Conservation (phyloP, 2,888 invertebrate species). For the Gisinianus flammeolus region DNA sequence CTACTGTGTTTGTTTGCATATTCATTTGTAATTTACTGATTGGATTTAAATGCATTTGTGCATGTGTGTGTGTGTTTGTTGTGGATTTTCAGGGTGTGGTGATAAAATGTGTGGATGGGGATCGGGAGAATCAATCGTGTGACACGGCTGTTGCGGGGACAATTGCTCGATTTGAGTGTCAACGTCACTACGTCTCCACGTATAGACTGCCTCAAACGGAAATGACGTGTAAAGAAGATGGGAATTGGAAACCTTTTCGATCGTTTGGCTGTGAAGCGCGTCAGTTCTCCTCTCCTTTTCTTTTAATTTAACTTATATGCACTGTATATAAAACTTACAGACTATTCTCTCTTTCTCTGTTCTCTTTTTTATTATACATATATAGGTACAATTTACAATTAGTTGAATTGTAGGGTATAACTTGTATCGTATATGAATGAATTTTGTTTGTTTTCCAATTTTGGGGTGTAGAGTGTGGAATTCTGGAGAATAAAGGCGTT, state of each 20-base stretch:
- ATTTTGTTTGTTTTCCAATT: not conserved
- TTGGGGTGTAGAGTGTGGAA: slow-evolving; percentile 40
- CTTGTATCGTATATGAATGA: too few species aligned
- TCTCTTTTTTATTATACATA: too few species aligned
- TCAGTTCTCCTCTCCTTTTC: too few species aligned
- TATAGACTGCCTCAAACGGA: slow-evolving; percentile 21
- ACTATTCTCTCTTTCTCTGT: too few species aligned
- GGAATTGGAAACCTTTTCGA: slow-evolving; percentile 39
- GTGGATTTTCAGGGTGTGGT: slow-evolving; percentile 40
- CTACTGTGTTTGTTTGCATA: too few species aligned
- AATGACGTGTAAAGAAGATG: slow-evolving; percentile 40
- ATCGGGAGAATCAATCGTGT: slow-evolving; percentile 19
- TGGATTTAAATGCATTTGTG: too few species aligned
- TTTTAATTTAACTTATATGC: too few species aligned
- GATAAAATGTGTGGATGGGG: slow-evolving; percentile 24
- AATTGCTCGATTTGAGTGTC: slow-evolving; percentile 31
- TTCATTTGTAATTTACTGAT: too few species aligned
- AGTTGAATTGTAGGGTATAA: too few species aligned
- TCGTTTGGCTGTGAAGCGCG: slow-evolving; percentile 42
- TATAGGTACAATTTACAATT: too few species aligned
- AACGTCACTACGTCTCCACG: slow-evolving; percentile 34
- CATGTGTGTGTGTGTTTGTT: too few species aligned
- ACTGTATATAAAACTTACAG: too few species aligned
- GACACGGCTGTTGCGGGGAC: slow-evolving; percentile 16
- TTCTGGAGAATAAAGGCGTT: slow-evolving; percentile 16